Evolutionary conservation across 2,888 invertebrate genomes (phyloP).

Genomic region (Mythimna pallens): DNA sequence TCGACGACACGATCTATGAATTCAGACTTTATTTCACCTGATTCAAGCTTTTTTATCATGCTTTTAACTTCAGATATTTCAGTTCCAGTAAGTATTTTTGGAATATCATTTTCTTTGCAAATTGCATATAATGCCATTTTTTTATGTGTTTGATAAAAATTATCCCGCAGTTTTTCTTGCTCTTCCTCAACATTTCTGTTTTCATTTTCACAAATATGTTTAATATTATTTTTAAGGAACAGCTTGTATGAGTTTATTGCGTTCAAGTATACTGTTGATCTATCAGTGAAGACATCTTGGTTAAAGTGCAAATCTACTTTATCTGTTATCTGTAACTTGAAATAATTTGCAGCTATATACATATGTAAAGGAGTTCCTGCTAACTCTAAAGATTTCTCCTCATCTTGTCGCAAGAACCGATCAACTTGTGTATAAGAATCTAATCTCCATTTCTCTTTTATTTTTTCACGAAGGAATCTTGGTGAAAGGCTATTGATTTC

Average conservation of each 20-base stretch:
- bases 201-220: constrained; percentile 52
- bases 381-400: constrained; percentile 62
- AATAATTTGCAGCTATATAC: constrained; percentile 71
- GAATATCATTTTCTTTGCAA: constrained; percentile 67
- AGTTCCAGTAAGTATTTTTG: constrained; percentile 62
- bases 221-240: constrained; percentile 67
- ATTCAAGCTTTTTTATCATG: constrained; percentile 63
- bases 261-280: constrained; percentile 64
- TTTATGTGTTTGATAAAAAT: constrained; percentile 67
- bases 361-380: constrained; percentile 72
- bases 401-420: constrained; percentile 59
- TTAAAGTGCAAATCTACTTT: constrained; percentile 61
- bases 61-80: constrained; percentile 66
- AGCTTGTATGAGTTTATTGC: constrained; percentile 63
- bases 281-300: constrained; percentile 52
- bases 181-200: constrained; percentile 39
- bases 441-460: constrained; percentile 63
- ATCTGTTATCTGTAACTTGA: constrained; percentile 66
- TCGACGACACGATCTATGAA: constrained; percentile 67
- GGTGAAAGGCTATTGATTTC: constrained; percentile 66
- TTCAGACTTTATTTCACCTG: constrained; percentile 65
- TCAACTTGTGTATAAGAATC: constrained; percentile 63
- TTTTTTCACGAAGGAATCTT: constrained; percentile 57
- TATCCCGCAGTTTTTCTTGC: constrained; percentile 41
- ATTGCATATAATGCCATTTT: constrained; percentile 71